Percentiles rank a stretch among this genome's conserved stretches.
phyloP scores from a whole-genome alignment of 1,140 invertebrate genomes.

The Euwallacea similis region DNA sequence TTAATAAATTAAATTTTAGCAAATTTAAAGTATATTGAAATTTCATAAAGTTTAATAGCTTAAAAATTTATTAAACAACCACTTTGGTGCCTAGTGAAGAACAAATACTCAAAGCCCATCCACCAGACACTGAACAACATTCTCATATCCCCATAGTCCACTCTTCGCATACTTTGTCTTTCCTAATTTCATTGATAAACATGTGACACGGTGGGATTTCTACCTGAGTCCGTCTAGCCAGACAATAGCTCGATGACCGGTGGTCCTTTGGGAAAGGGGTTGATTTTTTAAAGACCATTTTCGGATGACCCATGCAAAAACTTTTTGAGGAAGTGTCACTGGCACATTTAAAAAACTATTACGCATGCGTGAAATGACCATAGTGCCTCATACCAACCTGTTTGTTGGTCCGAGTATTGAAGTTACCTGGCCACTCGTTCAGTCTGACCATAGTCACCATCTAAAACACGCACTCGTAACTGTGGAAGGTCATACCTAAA shows the following conservation, averaged over 20 bases:
- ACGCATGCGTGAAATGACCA: slow-evolving; percentile 40
- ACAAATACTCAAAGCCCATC: too few relatives aligned
- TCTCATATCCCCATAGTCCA: not conserved
- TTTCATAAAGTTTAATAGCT: too few relatives aligned
- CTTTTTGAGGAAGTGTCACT: slow-evolving; percentile 37
- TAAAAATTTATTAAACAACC: too few relatives aligned
- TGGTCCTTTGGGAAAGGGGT: slow-evolving; percentile 35
- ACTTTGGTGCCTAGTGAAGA: too few relatives aligned
- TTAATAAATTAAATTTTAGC: too few relatives aligned
- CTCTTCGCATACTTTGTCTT: slow-evolving; percentile 17
- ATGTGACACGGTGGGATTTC: slow-evolving; percentile 17
- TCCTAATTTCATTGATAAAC: slow-evolving; percentile 35
- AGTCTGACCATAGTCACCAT: slow-evolving; percentile 37
- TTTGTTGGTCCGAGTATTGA: slow-evolving; percentile 31
- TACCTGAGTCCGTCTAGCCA: slow-evolving; percentile 27
- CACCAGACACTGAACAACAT: not conserved
- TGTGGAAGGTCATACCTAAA: slow-evolving; percentile 29
- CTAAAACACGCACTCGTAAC: slow-evolving; percentile 27
- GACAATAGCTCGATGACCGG: slow-evolving; percentile 27
- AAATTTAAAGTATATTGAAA: too few relatives aligned
- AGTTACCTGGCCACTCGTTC: slow-evolving; percentile 37
- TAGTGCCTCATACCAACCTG: slow-evolving; percentile 36
- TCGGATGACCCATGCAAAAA: slow-evolving; percentile 29
- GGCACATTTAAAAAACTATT: slow-evolving; percentile 19
- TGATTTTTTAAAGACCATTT: slow-evolving; percentile 21